Conservation (phyloP, 2,113 vertebrate species). For the Morone chrysops region DNA sequence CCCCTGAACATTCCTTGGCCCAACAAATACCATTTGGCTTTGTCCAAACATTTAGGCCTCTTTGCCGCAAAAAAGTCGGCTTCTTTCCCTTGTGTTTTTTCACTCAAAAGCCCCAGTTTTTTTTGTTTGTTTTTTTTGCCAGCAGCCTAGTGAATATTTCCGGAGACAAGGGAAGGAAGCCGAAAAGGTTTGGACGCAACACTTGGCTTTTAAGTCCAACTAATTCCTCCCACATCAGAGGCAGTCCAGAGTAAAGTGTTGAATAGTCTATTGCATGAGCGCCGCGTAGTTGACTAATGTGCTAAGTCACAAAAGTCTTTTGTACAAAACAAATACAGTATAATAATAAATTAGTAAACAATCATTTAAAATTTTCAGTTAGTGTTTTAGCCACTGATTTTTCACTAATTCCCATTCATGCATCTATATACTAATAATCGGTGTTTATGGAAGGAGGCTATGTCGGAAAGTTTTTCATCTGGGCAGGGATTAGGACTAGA, state of each 20-base stretch:
- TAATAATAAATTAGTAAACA: constrained; percentile 76
- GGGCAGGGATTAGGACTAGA: constrained; percentile 75
- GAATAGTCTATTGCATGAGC: constrained; percentile 83
- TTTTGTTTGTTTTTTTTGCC: neutral
- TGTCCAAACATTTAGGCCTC: constrained; percentile 62
- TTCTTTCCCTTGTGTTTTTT: constrained; percentile 28
- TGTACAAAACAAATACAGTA: constrained; percentile 77
- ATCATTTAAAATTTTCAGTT: constrained; percentile 78
- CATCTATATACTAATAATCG: constrained; percentile 76
- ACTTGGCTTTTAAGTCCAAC: constrained; percentile 72
- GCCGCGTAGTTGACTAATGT: constrained; percentile 79
- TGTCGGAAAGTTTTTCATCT: constrained; percentile 61
- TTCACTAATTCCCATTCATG: constrained; percentile 79
- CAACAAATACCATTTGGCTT: constrained; percentile 70
- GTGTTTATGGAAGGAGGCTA: constrained; percentile 70
- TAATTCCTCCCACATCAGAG: constrained; percentile 70
- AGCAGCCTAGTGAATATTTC: neutral
- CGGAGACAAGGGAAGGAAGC: constrained; percentile 55
- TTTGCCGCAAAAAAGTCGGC: constrained; percentile 21
- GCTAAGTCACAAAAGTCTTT: constrained; percentile 74
- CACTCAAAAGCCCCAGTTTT: neutral
- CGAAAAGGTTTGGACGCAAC: constrained; percentile 70
- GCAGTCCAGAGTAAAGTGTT: constrained; percentile 80
- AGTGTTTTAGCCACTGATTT: constrained; percentile 72
- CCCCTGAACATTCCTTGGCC: constrained; percentile 83